These are phyloP conservation scores for Leucoptera coffeella DNA, from an alignment of 2,888 invertebrate species.

Conservation along the genomic window DNA sequence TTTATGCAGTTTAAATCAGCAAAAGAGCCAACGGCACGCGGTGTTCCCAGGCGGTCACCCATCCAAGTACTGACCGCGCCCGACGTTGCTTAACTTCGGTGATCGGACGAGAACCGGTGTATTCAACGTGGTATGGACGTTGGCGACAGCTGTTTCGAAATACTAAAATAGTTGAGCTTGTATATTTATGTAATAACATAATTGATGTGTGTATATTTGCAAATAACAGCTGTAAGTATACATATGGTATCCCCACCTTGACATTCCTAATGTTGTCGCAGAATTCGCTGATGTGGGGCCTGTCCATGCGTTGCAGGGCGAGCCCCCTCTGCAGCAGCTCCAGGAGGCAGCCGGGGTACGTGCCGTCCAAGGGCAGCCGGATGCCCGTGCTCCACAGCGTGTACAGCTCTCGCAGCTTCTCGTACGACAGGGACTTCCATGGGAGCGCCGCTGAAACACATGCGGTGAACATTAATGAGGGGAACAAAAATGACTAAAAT, in stretches of 20 bases:
- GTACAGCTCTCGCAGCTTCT: slow-evolving; percentile 28
- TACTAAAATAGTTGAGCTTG: too few species aligned
- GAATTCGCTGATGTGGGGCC: slow-evolving; percentile 18
- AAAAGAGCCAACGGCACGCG: slow-evolving; percentile 20
- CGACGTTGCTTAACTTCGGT: slow-evolving; percentile 15
- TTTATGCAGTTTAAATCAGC: too few species aligned
- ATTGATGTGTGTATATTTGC: too few species aligned
- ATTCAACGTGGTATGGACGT: slow-evolving; percentile 11
- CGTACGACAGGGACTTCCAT: slow-evolving; percentile 26
- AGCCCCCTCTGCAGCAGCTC: slow-evolving; percentile 24
- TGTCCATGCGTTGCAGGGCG: slow-evolving; percentile 13
- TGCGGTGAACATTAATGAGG: too few species aligned
- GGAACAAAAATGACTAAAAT: too few species aligned
- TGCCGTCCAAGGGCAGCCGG: slow-evolving; percentile 23
- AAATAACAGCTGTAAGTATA: too few species aligned
- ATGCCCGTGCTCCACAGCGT: slow-evolving; percentile 23
- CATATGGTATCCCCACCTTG: slow-evolving; percentile 23
- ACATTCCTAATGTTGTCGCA: slow-evolving; percentile 20
- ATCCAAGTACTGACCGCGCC: slow-evolving; percentile 28
- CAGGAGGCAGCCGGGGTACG: slow-evolving; percentile 30
- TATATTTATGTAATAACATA: too few species aligned
- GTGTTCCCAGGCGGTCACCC: slow-evolving; percentile 29
- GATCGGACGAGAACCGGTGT: slow-evolving; percentile 10
- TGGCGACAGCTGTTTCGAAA: too few species aligned
- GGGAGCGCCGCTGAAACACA: slow-evolving; percentile 22